Conservation (phyloP, 2,888 invertebrate genomes). For the Lymantria dispar region DNA sequence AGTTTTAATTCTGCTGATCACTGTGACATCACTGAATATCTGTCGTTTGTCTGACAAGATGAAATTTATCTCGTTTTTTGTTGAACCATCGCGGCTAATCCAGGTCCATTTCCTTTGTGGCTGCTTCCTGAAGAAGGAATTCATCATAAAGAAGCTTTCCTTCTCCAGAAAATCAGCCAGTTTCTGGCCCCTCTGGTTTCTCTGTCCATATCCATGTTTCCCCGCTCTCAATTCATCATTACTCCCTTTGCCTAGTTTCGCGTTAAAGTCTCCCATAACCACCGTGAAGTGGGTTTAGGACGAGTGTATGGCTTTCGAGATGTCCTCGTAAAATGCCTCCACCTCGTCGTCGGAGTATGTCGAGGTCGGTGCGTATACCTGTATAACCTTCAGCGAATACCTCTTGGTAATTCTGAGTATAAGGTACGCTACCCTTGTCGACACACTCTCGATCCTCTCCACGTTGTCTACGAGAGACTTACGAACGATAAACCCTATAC, state of each 20-base stretch:
- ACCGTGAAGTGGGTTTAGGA: background rate
- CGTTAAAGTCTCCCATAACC: constrained; percentile 5
- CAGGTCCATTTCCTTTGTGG: background rate
- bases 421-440: constrained; percentile 1
- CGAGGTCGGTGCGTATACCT: background rate
- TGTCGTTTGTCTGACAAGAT: background rate
- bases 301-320: constrained; percentile 1
- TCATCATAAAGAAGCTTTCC: background rate
- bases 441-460: background rate
- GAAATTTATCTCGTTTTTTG: background rate
- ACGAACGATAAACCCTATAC: constrained; percentile 1
- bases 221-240: constrained; percentile 1
- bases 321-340: background rate
- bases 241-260: constrained; percentile 2
- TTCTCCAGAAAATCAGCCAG: background rate
- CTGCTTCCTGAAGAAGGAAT: background rate
- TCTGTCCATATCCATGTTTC: background rate
- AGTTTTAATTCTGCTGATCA: no score
- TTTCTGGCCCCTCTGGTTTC: background rate
- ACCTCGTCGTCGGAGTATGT: background rate
- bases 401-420: constrained; percentile 1
- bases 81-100: background rate
- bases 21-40: no score
- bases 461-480: background rate
- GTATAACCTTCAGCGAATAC: constrained; percentile 1